A percentile compares a stretch with the other conserved stretches of the same genome.
Evolutionary conservation across 1,140 invertebrate genomes (phyloP).

Genomic region (Drosophila lacteicornis): DNA sequence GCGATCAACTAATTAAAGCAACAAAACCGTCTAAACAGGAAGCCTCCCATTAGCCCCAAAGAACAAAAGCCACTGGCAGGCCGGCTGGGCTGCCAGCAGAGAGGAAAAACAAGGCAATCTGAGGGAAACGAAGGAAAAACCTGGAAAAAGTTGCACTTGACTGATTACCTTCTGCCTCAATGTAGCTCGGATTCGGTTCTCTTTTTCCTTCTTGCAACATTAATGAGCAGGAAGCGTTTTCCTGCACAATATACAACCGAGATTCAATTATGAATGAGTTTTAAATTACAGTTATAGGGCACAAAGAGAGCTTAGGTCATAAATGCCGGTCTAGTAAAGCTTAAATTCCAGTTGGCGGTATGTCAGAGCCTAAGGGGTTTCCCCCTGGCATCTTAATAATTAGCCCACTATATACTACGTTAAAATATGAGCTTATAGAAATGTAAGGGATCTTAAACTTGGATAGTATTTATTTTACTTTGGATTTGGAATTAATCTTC

Average conservation of each 20-base stretch:
- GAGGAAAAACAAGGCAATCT: background rate
- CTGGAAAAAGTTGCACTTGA: constrained; percentile 64
- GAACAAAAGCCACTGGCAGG: constrained; percentile 56
- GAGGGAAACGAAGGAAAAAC: constrained; percentile 7
- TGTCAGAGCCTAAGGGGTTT: constrained; percentile 10
- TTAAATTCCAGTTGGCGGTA: constrained; percentile 4
- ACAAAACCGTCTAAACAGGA: constrained; percentile 76
- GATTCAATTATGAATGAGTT: constrained; percentile 80
- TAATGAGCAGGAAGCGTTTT: constrained; percentile 62
- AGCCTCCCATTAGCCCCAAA: constrained; percentile 74
- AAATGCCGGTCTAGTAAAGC: constrained; percentile 8
- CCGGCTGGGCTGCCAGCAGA: background rate
- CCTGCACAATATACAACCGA: constrained; percentile 47
- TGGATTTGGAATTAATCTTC: too few species aligned
- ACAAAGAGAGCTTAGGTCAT: constrained; percentile 14
- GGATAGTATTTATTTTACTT: background rate
- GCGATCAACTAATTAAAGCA: constrained; percentile 82
- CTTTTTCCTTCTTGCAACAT: constrained; percentile 52
- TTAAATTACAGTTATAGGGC: constrained; percentile 65
- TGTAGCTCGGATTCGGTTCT: constrained; percentile 8
- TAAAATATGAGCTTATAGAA: background rate
- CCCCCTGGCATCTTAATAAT: background rate
- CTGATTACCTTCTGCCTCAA: constrained; percentile 51
- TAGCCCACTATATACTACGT: background rate
- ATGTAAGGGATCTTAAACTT: background rate